Evolutionary conservation across 2,797 vertebrate species (phyloP), one percentile per base, ranked within the genome.

Genomic region (Gobionotothen gibberifrons): DNA sequence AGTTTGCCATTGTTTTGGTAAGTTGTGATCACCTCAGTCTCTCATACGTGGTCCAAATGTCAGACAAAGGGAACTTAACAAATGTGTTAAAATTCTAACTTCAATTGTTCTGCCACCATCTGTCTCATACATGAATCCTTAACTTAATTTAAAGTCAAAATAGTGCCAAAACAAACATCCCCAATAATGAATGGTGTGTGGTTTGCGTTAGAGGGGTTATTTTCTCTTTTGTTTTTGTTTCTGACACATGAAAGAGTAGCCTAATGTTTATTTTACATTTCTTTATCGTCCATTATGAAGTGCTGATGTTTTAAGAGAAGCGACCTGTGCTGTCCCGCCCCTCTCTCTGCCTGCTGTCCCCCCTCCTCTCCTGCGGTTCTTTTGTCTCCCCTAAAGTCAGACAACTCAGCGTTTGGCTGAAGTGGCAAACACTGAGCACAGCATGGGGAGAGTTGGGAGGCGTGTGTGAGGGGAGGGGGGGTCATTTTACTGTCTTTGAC

Each of bases 1-100:
- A 97, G 58, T 99, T 99, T 93, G 96, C 97, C 44, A 88, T 98
- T 74, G 98, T 98, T 92, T 90, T 99, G 97, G 98, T 99, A 72
- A 97, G 97, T 52, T 64, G 48, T 64, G 36, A 51, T 42, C 16
- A 44, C 32, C 61, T 22, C n/a, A 62, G 4, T 3, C 21, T 48
- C 36, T n/a, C 17, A 48, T 48, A 19, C 17, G 17, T 21, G 8
- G 51, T n/a, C 29, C 9, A 11, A 9, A 54, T 36, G 29, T 32
- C 74, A 42, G 2, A 16, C 2, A 36, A 2, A 44, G 0, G 3
- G 2, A 8, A 21, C 29, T n/a, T 40, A 43, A 16, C 3, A 36
- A 22, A 17, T 2, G 2, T 19, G 17, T 4, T n/a, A 17, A 0
- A 13, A 16, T 52, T 21, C 49, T 0, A 51, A 51, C 26, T 51